Percentiles rank a stretch among this genome's conserved stretches.
Conservation (phyloP, 2,888 invertebrate species). For the Pristionchus exspectatus region DNA sequence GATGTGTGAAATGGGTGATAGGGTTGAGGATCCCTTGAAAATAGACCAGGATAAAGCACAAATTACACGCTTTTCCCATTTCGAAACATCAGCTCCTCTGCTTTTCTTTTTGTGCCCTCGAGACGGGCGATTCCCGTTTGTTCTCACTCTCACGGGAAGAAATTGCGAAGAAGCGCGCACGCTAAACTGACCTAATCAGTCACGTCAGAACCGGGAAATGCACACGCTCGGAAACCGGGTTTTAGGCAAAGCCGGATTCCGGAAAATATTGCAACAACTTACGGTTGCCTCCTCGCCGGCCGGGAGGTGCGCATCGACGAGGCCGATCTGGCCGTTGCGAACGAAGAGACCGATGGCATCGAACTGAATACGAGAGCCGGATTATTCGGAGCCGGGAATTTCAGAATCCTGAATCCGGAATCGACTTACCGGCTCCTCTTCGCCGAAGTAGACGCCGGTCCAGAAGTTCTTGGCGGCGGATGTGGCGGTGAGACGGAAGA, state of each 20-base stretch:
- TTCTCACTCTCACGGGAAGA: background rate
- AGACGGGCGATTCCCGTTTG: conserved; percentile 7
- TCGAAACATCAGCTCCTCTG: background rate
- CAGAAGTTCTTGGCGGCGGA: conserved; percentile 63
- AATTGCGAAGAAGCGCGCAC: background rate
- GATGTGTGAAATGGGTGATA: too few species aligned
- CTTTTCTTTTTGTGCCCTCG: background rate
- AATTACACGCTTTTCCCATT: background rate
- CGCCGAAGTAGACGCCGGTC: conserved; percentile 64
- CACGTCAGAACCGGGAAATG: conserved; percentile 33
- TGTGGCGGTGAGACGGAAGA: conserved; percentile 63
- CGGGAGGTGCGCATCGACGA: conserved; percentile 61
- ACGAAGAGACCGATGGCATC: conserved; percentile 69
- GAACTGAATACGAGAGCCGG: conserved; percentile 55
- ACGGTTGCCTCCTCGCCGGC: conserved; percentile 50
- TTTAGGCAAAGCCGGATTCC: background rate
- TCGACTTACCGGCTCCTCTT: conserved; percentile 62
- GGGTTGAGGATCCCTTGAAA: too few species aligned
- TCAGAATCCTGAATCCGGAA: background rate
- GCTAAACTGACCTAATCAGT: conserved; percentile 24
- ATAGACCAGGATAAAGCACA: too few species aligned
- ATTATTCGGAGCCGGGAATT: background rate
- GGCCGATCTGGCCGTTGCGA: conserved; percentile 65
- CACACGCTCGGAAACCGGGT: background rate
- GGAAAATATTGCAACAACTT: background rate